Evolutionary conservation across 2,888 invertebrate genomes (phyloP), one percentile per base, ranked within the genome.

Genomic region (Cephonodes hylas): DNA sequence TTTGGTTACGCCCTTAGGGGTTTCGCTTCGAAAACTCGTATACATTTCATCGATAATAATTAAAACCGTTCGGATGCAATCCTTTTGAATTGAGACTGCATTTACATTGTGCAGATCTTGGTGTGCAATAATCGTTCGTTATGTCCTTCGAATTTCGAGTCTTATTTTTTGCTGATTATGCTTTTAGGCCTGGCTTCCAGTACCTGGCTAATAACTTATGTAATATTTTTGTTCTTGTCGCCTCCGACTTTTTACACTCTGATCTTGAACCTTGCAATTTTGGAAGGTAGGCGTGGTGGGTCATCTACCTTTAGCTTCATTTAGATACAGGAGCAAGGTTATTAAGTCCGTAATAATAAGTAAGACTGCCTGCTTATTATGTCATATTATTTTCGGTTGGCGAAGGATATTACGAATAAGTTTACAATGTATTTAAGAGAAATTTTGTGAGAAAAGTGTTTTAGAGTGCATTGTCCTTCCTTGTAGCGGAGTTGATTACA

Each of bases 1-100:
- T 80, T 69, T 68, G 72, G 75, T 70, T 65, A 74, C 74, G 76
- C 76, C 76, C 78, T 76, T 76, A 62, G 66, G 68, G 62, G 71
- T 71, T 67, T 67, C 64, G 20, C 10, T 58, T 60, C 58, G 22
- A 42, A 63, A 20, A 23, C 64, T 63, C 63, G 27, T 58, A 66
- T 71, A 64, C 60, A 64, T 66, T 70, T 62, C 69, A 62, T 66
- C 66, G 72, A 72, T 69, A 66, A 72, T 69, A 66, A 63, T 64
- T 63, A 66, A 64, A 60, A 68, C 68, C 22, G 42, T 56, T 45
- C 42, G 25, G 34, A 34, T 45, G 48, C 46, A 23, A 63, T 62
- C 15, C 20, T 59, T 62, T 59, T 10, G 31, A 18, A 31, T 18
- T 27, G 27, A 31, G 27, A 53, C 10, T 31, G 53, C 23, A 46